Evolutionary conservation across 2,888 invertebrate species (phyloP), one percentile per base, ranked within the genome.

Genomic region (Lacanobia oleracea): DNA sequence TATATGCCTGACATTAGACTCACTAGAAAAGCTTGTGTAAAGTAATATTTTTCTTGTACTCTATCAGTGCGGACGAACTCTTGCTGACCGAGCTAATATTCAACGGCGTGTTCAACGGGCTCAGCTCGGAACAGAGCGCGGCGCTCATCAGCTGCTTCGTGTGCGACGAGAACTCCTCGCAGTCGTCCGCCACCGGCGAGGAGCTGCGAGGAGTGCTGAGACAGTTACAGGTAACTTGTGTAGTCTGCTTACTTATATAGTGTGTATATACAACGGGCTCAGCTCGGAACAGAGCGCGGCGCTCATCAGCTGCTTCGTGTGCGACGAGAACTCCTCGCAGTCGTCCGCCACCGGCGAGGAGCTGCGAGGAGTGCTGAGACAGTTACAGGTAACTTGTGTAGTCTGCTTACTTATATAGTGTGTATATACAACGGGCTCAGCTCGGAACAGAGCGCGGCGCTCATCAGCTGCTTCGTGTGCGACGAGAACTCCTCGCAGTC

Each of bases 71-170:
- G 0, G 99, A 99, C 94, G 99, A 99, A 94, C 94, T 99, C 23
- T 96, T 99, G 8, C 97, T 99, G 88, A 99, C 99, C 0, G 99
- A 99, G 96, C 97, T 99, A 98, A 98, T 99, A 72, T 99, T 99
- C 94, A 99, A 99, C 94, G 99, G 99, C 53, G 97, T 99, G 33
- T 99, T 99, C 94, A 99, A 98, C 92, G 96, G 97, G 43, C 95
- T 99, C 79, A 97, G 97, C 2, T 96, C 98, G 0, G 97, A 97
- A 53, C 99, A 99, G 93, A 97, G 98, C 77, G 98, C 98, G 53
- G 97, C 99, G 0, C 93, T 99, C 5, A 96, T 99, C 18, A 98
- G 98, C 90, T 98, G 98, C 91, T 98, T 99, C 90, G 98, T 99
- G 1, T 99, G 98, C 90, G 98, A 99, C 92, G 99, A 99, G 91